Percentiles rank a stretch among this genome's conserved stretches.
Evolutionary conservation across 2,113 vertebrate genomes (phyloP).

Genomic region (Marmota monax): DNA sequence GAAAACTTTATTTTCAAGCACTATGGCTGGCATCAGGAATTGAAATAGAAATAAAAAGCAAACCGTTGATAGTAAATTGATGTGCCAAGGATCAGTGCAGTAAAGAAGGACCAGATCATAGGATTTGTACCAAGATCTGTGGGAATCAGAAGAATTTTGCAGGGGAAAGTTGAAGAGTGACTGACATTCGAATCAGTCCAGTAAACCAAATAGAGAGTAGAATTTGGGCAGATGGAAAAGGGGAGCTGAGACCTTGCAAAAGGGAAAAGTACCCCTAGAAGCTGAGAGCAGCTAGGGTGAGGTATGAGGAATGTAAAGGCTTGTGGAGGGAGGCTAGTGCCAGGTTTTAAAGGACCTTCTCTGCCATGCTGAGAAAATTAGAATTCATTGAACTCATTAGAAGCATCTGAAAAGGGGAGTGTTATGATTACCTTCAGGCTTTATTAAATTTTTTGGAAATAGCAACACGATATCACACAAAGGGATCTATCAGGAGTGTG

Average conservation of each 20-base stretch:
- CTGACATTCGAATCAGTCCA: neutral
- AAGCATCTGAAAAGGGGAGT: neutral
- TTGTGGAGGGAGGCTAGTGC: neutral
- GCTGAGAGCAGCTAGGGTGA: neutral
- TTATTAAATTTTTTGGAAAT: conserved; percentile 38
- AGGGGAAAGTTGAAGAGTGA: neutral
- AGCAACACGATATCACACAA: neutral
- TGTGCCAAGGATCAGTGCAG: neutral
- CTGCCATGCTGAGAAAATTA: neutral
- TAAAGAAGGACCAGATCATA: neutral
- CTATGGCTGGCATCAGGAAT: neutral
- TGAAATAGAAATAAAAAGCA: neutral
- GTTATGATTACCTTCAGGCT: neutral
- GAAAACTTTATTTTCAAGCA: neutral
- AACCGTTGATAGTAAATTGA: neutral
- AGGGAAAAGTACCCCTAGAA: neutral
- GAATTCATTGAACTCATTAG: conserved; percentile 11
- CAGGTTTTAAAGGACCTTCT: neutral
- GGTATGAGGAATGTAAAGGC: neutral
- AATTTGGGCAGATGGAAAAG: neutral
- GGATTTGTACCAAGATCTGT: neutral
- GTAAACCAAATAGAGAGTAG: neutral
- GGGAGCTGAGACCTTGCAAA: neutral
- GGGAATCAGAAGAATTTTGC: neutral
- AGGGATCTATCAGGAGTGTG: neutral